Evolutionary conservation across 2,888 invertebrate genomes (phyloP).

Genomic region (Axea sp.): DNA sequence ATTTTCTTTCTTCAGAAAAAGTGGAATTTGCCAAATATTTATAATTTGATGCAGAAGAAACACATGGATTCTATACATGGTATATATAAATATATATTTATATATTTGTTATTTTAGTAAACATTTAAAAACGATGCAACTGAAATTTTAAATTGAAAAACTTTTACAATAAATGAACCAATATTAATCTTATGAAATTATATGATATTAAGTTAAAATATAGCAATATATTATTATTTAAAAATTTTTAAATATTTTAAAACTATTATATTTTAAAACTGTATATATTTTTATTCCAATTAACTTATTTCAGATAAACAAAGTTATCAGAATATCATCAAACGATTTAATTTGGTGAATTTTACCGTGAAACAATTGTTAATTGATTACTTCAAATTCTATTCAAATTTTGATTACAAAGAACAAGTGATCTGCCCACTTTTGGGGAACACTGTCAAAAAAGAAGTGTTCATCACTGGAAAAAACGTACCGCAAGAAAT

Average conservation of each 20-base stretch:
- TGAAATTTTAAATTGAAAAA: too few relatives aligned
- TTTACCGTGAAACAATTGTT: constrained; percentile 70
- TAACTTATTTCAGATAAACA: neutral
- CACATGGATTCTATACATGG: constrained; percentile 3
- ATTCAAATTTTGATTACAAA: constrained; percentile 77
- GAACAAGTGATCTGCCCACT: constrained; percentile 78
- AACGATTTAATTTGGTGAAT: constrained; percentile 7
- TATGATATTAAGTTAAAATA: too few relatives aligned
- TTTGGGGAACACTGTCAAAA: constrained; percentile 78
- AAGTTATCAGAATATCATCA: constrained; percentile 6
- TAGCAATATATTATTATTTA: too few relatives aligned
- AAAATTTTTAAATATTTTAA: too few relatives aligned
- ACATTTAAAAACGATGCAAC: too few relatives aligned
- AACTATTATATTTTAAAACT: too few relatives aligned
- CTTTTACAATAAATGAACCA: too few relatives aligned
- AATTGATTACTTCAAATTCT: constrained; percentile 79
- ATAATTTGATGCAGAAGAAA: constrained; percentile 66
- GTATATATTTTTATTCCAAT: too few relatives aligned
- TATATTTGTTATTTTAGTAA: too few relatives aligned
- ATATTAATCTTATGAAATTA: too few relatives aligned
- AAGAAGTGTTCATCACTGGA: constrained; percentile 74
- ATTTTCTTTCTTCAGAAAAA: constrained; percentile 82
- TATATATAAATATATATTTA: neutral
- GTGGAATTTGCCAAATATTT: constrained; percentile 77
- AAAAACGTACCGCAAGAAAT: constrained; percentile 63